A percentile compares a stretch with the other conserved stretches of the same genome.
Evolutionary conservation across 2,113 vertebrate species (phyloP).

Genomic region (Hyperopisus bebe): DNA sequence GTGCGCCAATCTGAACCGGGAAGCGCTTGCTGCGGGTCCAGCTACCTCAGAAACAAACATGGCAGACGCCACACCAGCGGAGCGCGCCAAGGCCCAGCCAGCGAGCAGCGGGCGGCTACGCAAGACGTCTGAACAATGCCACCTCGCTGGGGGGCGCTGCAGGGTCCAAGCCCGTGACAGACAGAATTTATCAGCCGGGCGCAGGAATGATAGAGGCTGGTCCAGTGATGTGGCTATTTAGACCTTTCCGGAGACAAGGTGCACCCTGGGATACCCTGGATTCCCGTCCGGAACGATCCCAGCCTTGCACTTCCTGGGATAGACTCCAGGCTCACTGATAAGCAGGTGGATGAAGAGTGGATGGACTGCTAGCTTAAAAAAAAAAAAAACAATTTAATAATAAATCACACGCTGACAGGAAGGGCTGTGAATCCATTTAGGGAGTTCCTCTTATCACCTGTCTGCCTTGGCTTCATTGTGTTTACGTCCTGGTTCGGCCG

Average conservation of each 20-base stretch:
- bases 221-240: background rate
- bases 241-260: background rate
- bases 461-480: background rate
- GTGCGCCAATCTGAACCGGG: background rate
- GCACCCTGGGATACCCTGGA: background rate
- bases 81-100: background rate
- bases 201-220: background rate
- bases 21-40: background rate
- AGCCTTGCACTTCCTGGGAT: background rate
- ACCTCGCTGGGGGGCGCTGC: background rate
- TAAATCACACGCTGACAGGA: background rate
- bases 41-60: background rate
- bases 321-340: background rate
- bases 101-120: background rate
- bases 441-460: background rate
- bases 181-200: background rate
- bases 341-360: background rate
- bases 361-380: background rate
- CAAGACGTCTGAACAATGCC: background rate
- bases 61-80: background rate
- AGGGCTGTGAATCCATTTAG: conserved; percentile 5
- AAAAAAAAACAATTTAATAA: conserved; percentile 1
- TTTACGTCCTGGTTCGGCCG: conserved; percentile 21
- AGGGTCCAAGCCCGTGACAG: background rate
- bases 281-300: background rate